phyloP scores from a whole-genome alignment of 2,113 vertebrate genomes.

The Hypanus sabinus region DNA sequence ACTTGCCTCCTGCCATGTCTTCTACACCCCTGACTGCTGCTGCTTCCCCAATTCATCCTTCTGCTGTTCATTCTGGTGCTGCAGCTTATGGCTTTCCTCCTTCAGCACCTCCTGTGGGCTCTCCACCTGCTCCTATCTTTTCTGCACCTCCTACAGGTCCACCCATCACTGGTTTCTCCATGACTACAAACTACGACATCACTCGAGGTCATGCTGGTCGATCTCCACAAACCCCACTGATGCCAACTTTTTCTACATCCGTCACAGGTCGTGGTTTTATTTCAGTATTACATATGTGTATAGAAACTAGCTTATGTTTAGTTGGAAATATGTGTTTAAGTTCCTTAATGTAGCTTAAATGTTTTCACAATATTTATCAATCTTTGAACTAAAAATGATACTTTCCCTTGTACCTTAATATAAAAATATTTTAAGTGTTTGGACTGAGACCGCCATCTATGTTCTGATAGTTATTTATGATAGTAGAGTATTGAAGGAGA shows the following conservation, averaged over 20 bases:
- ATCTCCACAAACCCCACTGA: constrained; percentile 84
- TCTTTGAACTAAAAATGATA: not conserved
- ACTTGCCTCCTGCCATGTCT: constrained; percentile 45
- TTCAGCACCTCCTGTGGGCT: constrained; percentile 47
- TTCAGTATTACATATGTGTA: not conserved
- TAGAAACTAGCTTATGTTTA: not conserved
- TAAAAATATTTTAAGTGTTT: not conserved
- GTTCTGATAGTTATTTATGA: not conserved
- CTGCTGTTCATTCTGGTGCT: constrained; percentile 51
- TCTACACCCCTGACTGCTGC: constrained; percentile 49
- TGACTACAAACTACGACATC: constrained; percentile 74
- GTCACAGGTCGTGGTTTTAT: constrained; percentile 63
- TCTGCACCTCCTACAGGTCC: constrained; percentile 53
- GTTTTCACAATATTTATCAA: not conserved
- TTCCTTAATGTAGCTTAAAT: not conserved
- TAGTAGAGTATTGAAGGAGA: not conserved
- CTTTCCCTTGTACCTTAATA: not conserved
- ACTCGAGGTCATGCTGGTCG: constrained; percentile 86
- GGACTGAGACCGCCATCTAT: not conserved
- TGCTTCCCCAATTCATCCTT: constrained; percentile 46
- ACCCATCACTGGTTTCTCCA: constrained; percentile 68
- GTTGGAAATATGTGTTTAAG: not conserved
- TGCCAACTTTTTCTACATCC: constrained; percentile 74
- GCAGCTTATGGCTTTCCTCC: constrained; percentile 41
- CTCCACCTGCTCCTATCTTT: constrained; percentile 20